Base-by-base conservation (phyloP, 2,888 invertebrate genomes). In the Ormia ochracea region DNA sequence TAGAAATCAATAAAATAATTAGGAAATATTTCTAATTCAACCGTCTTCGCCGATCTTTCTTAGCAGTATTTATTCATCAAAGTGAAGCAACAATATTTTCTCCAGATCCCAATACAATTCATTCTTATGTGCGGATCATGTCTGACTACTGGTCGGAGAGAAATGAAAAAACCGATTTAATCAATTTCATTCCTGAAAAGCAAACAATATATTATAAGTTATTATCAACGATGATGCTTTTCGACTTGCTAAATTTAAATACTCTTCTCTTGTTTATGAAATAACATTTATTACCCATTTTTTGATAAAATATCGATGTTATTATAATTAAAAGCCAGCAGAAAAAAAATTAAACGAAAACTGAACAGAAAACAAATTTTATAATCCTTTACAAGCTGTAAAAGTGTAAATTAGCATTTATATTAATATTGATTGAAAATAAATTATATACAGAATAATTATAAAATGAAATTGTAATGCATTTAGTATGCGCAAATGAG, bases 401-500 rank as follows among this genome's bases (percentile, higher is more conserved):
- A 65, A 63, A 48, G 45, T 56, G 56, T 65, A 56, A 65, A 56
- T 56, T 41, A 72, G 14, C 17, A 70, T 23, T 48, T 31, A 28
- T 23, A 41, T 41, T 33, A 41, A 52, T 41, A 52, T 61, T 72
- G 43, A 72, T 61, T n/a, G 28, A 23, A 33, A 54, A 66, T 21
- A 33, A 5, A 14, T 9, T 0, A 50, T 28, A 14, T 6, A 17
- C 14, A 12, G 48, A 33, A 19, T 31, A 41, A n/a, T 19, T 50
- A 33, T 19, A 1, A 45, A 9, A 45, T 45, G 48, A 12, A 7
- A 17, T 48, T 48, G 19, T 21, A 45, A 38, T 41, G 2, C 12
- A 7, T 7, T 41, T 54, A 41, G 31, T 68, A 68, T 68, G 66
- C 66, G 54, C 43, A 54, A 54, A 68, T n/a, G n/a, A n/a, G n/a